Evolutionary conservation across 2,797 vertebrate species (phyloP), one percentile per base, ranked within the genome.

Genomic region (Acanthiza pusilla): DNA sequence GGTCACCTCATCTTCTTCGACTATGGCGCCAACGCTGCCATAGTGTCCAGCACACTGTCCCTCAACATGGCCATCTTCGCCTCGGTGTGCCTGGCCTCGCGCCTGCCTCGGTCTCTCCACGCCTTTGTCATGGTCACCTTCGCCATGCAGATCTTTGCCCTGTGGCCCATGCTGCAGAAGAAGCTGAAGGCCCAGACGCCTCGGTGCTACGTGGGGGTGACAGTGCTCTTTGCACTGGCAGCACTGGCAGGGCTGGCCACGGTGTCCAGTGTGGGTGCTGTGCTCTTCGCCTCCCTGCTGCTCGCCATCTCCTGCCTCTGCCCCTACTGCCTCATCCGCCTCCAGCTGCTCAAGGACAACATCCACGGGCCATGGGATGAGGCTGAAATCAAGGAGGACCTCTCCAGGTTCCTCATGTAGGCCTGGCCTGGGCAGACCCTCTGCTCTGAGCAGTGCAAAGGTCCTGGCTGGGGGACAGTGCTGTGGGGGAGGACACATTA

Each of bases 291-390:
- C 48, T 91, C 98, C 13, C 98, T 98, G 38, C 97, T 99, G 50
- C 88, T 98, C 9, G 95, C 98, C 22, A 94, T 99, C 47, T 98
- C 98, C 2, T 97, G 99, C 60, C 97, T 99, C 74, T 99, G 99
- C 91, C 99, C 99, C 23, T 98, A 99, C 93, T 98, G 98, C 91
- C 98, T 99, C 48, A 98, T 99, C 72, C 96, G 96, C 65, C 97
- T 99, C 42, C 99, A 99, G 97, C 98, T 98, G 86, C 98, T 99
- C 95, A 99, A 99, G 95, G 99, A 99, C 97, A 99, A 99, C 96
- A 99, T 99, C 92, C 99, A 99, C 0, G 99, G 99, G 22, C 99
- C 99, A 0, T 99, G 99, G 99, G 99, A 99, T 5, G 99, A 99
- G 96, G 99, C 99, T 1, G 99, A 99, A 96, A 99, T 99, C 95